phyloP scores from a whole-genome alignment of 1,140 invertebrate genomes.

The Neodiprion virginianus region DNA sequence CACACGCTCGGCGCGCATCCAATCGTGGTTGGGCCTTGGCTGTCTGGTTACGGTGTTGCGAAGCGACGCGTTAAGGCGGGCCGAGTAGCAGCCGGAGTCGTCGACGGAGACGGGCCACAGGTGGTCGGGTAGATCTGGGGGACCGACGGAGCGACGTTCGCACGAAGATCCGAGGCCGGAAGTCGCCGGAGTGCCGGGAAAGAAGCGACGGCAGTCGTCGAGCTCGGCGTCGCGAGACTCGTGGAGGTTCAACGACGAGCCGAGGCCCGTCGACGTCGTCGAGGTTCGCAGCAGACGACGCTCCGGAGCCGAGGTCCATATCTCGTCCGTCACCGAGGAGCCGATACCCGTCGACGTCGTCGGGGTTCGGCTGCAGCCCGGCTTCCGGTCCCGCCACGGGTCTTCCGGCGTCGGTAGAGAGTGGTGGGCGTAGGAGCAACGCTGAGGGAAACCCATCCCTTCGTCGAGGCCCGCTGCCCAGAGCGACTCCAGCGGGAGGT shows the following conservation, averaged over 20 bases:
- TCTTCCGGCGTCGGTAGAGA: slow-evolving; percentile 41
- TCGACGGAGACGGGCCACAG: slow-evolving; percentile 45
- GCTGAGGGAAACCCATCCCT: slow-evolving; percentile 52
- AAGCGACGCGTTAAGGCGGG: slow-evolving; percentile 36
- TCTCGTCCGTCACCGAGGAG: slow-evolving; percentile 46
- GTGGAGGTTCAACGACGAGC: slow-evolving; percentile 45
- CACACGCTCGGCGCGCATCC: slow-evolving; percentile 48
- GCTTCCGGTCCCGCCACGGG: slow-evolving; percentile 45
- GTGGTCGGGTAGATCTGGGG: slow-evolving; percentile 44
- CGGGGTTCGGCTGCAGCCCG: slow-evolving; percentile 47
- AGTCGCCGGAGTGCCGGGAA: slow-evolving; percentile 46
- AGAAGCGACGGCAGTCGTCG: slow-evolving; percentile 41
- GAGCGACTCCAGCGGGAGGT: slow-evolving; percentile 51
- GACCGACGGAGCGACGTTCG: slow-evolving; percentile 44
- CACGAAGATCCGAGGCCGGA: slow-evolving; percentile 49
- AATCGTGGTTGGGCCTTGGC: slow-evolving; percentile 49
- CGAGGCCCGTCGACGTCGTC: slow-evolving; percentile 48
- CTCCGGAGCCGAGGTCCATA: slow-evolving; percentile 49
- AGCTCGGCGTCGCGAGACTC: slow-evolving; percentile 49
- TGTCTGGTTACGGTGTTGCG: slow-evolving; percentile 46
- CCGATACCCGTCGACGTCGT: slow-evolving; percentile 44
- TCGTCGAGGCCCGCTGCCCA: slow-evolving; percentile 55
- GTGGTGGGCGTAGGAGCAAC: slow-evolving; percentile 51
- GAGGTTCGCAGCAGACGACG: slow-evolving; percentile 45
- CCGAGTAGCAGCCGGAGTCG: slow-evolving; percentile 35